phyloP scores from a whole-genome alignment of 2,797 vertebrate species.

The Eurystomus glaucurus region DNA sequence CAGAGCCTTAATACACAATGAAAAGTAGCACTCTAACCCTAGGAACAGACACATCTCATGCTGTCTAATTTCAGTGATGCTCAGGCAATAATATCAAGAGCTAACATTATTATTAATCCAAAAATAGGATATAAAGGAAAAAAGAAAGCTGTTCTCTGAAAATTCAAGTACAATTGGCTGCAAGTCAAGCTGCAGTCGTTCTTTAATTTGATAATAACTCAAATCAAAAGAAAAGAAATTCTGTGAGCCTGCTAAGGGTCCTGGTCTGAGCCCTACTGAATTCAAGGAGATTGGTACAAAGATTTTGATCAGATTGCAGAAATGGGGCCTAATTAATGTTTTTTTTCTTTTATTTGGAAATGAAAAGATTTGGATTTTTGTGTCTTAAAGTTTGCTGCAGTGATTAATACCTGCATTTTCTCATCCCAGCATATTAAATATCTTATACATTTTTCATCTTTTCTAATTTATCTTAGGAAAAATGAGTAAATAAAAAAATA shows the following conservation, averaged over 20 bases:
- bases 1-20: background rate
- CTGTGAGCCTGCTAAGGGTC: background rate
- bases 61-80: constrained; percentile 9
- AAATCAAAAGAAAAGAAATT: background rate
- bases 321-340: background rate
- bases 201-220: constrained; percentile 13
- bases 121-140: background rate
- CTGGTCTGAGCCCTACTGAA: background rate
- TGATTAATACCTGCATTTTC: background rate
- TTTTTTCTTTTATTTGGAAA: background rate
- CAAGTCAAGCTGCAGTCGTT: background rate
- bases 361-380: background rate
- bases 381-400: background rate
- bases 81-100: background rate
- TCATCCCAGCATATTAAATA: background rate
- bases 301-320: background rate
- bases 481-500: constrained; percentile 2
- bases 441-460: background rate
- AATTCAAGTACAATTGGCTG: background rate
- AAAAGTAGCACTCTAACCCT: background rate
- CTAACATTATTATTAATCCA: background rate
- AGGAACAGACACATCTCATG: background rate
- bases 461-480: constrained; percentile 6
- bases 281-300: background rate
- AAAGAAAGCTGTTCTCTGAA: background rate